Base-by-base conservation (phyloP, 2,888 invertebrate genomes). In the Phengaris alcon region DNA sequence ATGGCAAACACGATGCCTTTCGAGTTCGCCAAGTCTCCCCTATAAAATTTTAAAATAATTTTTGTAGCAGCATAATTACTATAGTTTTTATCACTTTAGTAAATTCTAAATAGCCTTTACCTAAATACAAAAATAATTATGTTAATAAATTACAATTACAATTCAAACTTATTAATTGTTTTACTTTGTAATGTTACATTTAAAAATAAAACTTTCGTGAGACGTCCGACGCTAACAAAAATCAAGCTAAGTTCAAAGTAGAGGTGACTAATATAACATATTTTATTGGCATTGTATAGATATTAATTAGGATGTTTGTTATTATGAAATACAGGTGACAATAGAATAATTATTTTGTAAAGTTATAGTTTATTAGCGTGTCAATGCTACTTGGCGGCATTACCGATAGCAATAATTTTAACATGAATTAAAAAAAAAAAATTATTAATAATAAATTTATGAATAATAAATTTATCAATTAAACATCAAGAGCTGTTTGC, bases 1-100 rank as follows among this genome's bases (percentile, higher is more conserved):
- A 64, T 64, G 64, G 64, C 64, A 64, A 64, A 64, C 59, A 64
- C 64, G 13, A 64, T 64, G 12, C 64, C 35, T 64, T 44, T 64
- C 64, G 52, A 7, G 13, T 64, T 64, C 35, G 22, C 57, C 57
- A 22, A 64, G 64, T 64, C 35, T 12, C 64, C 6, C 1, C 35
- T 12, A 64, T 35, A 12, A 35, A 35, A 52, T 22, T 22, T 10
- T 35, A 1, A 10, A 35, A 9, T 9, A 0, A 55, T 55, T 55
- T n/a, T 55, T 55, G 55, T n/a, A 55, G 15, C 9, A 22, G 7
- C 8, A 59, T 3, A 9, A 35, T 35, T 35, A 35, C 35, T 35
- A 35, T 35, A 35, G 35, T 52, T 8, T 52, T 52, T 0, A 64
- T 6, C 44, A 35, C 6, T 12, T 12, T 9, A 52, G 9, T 44